Conservation (phyloP, 1,140 invertebrate genomes). For the Matsumurasca onukii region DNA sequence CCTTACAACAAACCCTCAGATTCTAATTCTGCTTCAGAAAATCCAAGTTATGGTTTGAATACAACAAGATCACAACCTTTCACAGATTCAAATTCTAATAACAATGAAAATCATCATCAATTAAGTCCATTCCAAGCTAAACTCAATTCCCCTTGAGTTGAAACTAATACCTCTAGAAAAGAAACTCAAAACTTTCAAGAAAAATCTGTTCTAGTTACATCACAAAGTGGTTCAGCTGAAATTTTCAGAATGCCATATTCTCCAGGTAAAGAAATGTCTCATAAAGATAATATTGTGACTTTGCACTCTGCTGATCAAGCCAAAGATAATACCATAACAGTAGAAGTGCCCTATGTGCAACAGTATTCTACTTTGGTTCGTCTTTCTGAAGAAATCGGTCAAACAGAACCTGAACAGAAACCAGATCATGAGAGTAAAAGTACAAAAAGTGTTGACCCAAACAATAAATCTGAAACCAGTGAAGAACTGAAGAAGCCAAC, state of each 20-base stretch:
- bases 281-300: slow-evolving; percentile 18
- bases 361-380: slow-evolving; percentile 25
- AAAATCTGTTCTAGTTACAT: slow-evolving; percentile 17
- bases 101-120: no score
- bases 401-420: background rate
- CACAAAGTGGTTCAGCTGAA: slow-evolving; percentile 9
- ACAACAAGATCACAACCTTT: no score
- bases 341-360: slow-evolving; percentile 22
- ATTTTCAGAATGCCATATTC: slow-evolving; percentile 15
- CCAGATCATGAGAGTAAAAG: slow-evolving; percentile 7
- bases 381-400: slow-evolving; percentile 22
- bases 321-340: slow-evolving; percentile 19
- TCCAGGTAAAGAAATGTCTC: background rate
- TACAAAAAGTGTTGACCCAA: background rate
- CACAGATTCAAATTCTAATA: no score
- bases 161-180: background rate
- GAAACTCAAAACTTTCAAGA: slow-evolving; percentile 8
- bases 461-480: background rate
- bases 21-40: no score
- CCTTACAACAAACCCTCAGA: background rate
- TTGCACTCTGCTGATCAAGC: slow-evolving; percentile 24
- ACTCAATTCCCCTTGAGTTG: background rate
- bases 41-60: no score
- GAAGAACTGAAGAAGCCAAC: slow-evolving; percentile 21
- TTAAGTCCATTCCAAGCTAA: background rate